Evolutionary conservation across 2,888 invertebrate genomes (phyloP), one percentile per base, ranked within the genome.

Genomic region (Eilema sororculum): DNA sequence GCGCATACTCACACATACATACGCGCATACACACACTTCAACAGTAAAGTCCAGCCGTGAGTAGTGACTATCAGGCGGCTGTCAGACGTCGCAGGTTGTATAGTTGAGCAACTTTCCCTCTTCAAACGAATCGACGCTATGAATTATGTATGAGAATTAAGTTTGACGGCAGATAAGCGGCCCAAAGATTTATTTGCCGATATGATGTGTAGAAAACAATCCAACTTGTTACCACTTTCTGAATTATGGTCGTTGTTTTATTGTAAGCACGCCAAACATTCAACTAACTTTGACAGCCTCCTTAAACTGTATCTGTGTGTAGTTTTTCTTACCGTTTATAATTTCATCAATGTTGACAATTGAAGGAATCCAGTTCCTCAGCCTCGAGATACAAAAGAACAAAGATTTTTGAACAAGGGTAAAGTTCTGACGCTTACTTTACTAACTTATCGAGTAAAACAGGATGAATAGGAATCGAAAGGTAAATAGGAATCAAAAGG

Each of bases 131-230:
- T 91, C 91, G 88, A 89, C 91, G 90, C 90, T 80, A 93, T 95
- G 95, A 94, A 94, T 95, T 93, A 95, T 95, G 91, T 93, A 94
- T 93, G 90, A 92, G 93, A 94, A 95, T 95, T 94, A 94, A 93
- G 90, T 94, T 94, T 93, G 93, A 94, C 93, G 93, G 87, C 88
- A 93, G 95, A 95, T 95, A 95, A 94, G 92, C 91, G 91, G 88
- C 89, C 86, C 78, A 90, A 93, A 95, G 95, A 95, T 95, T 94
- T 95, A 95, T 94, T 93, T 90, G 89, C 87, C 91, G 93, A 93
- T 94, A 94, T 94, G 94, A 94, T 93, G 94, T 94, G 93, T 90
- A 93, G 93, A 93, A 94, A 93, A 94, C 93, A 94, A 94, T 94
- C 91, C 92, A 93, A 94, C 91, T 94, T 93, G 92, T 92, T 92